phyloP scores from a whole-genome alignment of 2,888 invertebrate species.

The Ophion ventricosus region DNA sequence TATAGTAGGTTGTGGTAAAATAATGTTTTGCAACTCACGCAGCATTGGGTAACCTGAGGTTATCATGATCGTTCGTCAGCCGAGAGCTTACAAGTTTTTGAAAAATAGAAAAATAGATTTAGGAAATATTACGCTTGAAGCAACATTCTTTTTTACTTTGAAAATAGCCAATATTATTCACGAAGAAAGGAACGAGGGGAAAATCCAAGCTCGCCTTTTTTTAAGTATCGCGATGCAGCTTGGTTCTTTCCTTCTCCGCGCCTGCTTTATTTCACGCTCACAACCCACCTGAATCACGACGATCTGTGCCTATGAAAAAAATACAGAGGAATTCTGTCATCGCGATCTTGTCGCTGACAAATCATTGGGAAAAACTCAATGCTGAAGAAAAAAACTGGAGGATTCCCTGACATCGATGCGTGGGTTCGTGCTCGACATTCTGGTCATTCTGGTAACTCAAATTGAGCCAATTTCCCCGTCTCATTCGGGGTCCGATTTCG shows the following conservation, averaged over 20 bases:
- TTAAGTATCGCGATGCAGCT: conserved; percentile 4
- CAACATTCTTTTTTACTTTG: conserved; percentile 11
- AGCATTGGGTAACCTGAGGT: too few relatives aligned
- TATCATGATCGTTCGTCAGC: too few relatives aligned
- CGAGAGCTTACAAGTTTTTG: too few relatives aligned
- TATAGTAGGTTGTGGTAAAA: too few relatives aligned
- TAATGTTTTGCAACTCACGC: too few relatives aligned
- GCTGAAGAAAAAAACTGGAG: too few relatives aligned
- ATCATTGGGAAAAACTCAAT: too few relatives aligned
- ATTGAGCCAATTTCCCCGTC: too few relatives aligned
- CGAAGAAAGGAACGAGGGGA: not conserved
- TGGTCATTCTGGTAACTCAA: too few relatives aligned
- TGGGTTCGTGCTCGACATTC: too few relatives aligned
- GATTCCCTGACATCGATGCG: too few relatives aligned
- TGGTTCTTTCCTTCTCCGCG: not conserved
- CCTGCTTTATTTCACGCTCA: conserved; percentile 25
- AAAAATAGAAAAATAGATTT: not conserved
- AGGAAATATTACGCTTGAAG: conserved; percentile 25
- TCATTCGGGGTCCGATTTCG: too few relatives aligned
- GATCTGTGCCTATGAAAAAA: conserved; percentile 8
- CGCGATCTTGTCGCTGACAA: conserved; percentile 35
- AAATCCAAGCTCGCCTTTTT: conserved; percentile 15
- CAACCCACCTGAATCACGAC: not conserved
- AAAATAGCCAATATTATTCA: not conserved
- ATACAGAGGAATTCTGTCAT: conserved; percentile 3